phyloP scores from a whole-genome alignment of 2,888 invertebrate genomes.

The Taphrorychus bicolor region DNA sequence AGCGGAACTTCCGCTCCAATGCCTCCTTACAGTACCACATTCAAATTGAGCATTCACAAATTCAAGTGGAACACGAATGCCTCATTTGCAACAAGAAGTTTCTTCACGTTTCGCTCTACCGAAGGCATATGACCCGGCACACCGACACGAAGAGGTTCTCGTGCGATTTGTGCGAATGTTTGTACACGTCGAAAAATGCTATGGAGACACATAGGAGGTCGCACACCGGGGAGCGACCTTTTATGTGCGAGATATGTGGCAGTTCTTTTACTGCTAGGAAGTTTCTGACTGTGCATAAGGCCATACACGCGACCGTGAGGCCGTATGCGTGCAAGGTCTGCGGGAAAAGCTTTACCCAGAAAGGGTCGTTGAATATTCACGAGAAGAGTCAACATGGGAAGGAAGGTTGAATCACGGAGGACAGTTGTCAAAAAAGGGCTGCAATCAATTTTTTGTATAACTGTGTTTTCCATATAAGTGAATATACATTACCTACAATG shows the following conservation, averaged over 20 bases:
- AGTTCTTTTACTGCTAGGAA: constrained; percentile 38
- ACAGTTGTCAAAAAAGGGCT: too few relatives aligned
- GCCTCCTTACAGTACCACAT: constrained; percentile 47
- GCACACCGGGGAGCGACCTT: constrained; percentile 44
- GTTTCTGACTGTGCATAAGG: constrained; percentile 33
- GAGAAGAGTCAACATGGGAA: constrained; percentile 31
- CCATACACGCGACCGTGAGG: constrained; percentile 39
- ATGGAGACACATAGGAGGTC: constrained; percentile 39
- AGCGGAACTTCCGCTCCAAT: constrained; percentile 45
- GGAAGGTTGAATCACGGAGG: too few relatives aligned
- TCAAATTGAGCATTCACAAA: constrained; percentile 21
- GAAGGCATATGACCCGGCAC: constrained; percentile 33
- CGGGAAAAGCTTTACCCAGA: constrained; percentile 36
- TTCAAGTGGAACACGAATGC: constrained; percentile 21
- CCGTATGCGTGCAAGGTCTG: constrained; percentile 38
- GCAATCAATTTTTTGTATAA: too few relatives aligned
- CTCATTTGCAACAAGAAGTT: constrained; percentile 29
- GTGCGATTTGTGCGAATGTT: constrained; percentile 29
- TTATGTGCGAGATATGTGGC: constrained; percentile 41
- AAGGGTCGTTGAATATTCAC: constrained; percentile 32
- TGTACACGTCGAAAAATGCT: constrained; percentile 31
- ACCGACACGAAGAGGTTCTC: constrained; percentile 20
- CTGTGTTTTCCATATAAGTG: too few relatives aligned
- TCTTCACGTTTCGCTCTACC: constrained; percentile 25
- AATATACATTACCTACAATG: too few relatives aligned